phyloP scores from a whole-genome alignment of 2,113 vertebrate genomes.

The Gobius niger region DNA sequence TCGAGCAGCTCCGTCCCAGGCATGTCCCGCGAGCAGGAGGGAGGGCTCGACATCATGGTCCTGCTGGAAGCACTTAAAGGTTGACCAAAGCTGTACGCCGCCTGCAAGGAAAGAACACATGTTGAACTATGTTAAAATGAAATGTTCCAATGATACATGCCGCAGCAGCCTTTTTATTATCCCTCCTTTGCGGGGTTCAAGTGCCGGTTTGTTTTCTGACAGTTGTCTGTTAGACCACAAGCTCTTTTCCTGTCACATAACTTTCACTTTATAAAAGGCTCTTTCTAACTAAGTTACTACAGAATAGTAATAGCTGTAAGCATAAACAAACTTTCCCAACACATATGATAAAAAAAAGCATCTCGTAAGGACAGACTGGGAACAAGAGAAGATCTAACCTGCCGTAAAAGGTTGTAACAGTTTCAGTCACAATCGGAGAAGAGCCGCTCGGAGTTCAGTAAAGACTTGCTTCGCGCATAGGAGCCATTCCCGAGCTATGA shows the following conservation, averaged over 20 bases:
- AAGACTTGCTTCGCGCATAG: constrained; percentile 26
- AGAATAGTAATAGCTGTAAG: neutral
- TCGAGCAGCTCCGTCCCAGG: constrained; percentile 61
- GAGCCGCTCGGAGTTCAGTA: constrained; percentile 17
- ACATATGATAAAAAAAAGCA: neutral
- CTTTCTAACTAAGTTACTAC: neutral
- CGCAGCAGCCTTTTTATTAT: too few species aligned
- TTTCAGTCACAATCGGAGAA: constrained; percentile 18
- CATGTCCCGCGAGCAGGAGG: constrained; percentile 27
- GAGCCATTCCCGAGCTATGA: constrained; percentile 36
- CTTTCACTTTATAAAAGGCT: constrained; percentile 16
- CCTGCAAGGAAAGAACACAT: constrained; percentile 16
- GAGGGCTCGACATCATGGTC: constrained; percentile 38
- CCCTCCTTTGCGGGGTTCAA: neutral
- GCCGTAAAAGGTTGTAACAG: constrained; percentile 39
- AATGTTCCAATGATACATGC: neutral
- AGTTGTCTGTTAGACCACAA: constrained; percentile 47
- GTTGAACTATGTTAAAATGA: neutral
- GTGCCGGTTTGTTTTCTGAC: neutral
- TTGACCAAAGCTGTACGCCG: constrained; percentile 22
- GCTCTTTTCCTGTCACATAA: constrained; percentile 11
- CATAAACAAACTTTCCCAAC: neutral
- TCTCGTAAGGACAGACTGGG: neutral
- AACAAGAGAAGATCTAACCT: constrained; percentile 39
- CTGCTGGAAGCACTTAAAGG: constrained; percentile 18